phyloP scores from a whole-genome alignment of 1,140 invertebrate species.

The Apis cerana region DNA sequence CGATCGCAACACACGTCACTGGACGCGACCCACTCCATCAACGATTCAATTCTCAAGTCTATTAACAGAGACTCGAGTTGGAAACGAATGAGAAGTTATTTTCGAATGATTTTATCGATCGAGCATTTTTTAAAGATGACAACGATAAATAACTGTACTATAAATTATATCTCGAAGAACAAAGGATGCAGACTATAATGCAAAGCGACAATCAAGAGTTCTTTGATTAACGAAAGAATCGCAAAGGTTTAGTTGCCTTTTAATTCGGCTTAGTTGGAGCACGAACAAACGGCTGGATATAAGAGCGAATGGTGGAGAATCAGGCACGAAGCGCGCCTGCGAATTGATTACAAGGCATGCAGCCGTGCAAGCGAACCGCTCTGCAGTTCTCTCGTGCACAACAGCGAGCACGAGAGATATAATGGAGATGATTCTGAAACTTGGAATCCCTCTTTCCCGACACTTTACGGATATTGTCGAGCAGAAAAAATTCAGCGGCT shows the following conservation, averaged over 20 bases:
- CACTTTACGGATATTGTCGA: too few species aligned
- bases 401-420: neutral
- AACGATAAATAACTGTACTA: too few species aligned
- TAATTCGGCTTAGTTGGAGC: slow-evolving; percentile 8
- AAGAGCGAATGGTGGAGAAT: neutral
- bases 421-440: neutral
- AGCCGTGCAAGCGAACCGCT: slow-evolving; percentile 24
- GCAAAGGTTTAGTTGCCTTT: neutral
- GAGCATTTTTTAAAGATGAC: too few species aligned
- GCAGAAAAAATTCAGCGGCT: too few species aligned
- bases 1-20: too few species aligned
- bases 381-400: neutral
- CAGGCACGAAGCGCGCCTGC: slow-evolving; percentile 58
- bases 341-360: slow-evolving; percentile 72
- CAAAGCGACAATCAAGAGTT: neutral
- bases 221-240: neutral
- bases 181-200: neutral
- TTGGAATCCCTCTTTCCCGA: too few species aligned
- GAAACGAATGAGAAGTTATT: too few species aligned
- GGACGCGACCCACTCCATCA: neutral
- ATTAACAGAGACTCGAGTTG: neutral
- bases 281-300: neutral
- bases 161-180: neutral
- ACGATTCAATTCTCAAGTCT: slow-evolving; percentile 23
- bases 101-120: too few species aligned